Percentiles rank a stretch among this genome's conserved stretches.
Conservation (phyloP, 2,113 vertebrate genomes). For the Zosterops borbonicus region DNA sequence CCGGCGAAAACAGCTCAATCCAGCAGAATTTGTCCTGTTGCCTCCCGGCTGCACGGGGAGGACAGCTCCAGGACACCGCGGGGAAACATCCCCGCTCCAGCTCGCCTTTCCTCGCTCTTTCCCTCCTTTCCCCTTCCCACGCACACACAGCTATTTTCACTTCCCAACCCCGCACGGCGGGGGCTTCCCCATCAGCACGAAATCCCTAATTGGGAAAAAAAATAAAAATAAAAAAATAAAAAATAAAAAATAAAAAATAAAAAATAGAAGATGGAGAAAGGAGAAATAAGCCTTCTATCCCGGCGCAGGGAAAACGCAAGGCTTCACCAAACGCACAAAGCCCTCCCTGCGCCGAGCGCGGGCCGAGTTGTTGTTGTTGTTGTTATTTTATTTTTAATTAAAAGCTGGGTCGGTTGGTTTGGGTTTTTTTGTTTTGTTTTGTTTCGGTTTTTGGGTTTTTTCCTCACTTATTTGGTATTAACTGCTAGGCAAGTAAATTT, state of each 20-base stretch:
- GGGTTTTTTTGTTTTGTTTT: too few relatives aligned
- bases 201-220: neutral
- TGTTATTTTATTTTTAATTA: neutral
- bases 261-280: neutral
- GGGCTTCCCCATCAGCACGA: neutral
- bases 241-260: neutral
- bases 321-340: neutral
- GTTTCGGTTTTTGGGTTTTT: neutral
- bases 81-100: neutral
- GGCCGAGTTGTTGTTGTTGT: neutral
- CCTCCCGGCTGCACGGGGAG: neutral
- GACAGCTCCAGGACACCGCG: neutral
- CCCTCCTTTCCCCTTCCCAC: neutral
- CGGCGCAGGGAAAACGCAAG: neutral
- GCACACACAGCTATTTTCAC: neutral
- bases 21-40: neutral
- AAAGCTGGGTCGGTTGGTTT: neutral
- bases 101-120: neutral
- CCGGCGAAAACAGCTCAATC: slow-evolving; percentile 15
- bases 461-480: neutral
- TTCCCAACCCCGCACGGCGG: neutral
- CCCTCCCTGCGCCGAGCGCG: neutral
- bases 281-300: neutral
- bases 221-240: neutral
- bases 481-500: neutral